Evolutionary conservation across 1,140 invertebrate species (phyloP).

Genomic region (Antheraea pernyi): DNA sequence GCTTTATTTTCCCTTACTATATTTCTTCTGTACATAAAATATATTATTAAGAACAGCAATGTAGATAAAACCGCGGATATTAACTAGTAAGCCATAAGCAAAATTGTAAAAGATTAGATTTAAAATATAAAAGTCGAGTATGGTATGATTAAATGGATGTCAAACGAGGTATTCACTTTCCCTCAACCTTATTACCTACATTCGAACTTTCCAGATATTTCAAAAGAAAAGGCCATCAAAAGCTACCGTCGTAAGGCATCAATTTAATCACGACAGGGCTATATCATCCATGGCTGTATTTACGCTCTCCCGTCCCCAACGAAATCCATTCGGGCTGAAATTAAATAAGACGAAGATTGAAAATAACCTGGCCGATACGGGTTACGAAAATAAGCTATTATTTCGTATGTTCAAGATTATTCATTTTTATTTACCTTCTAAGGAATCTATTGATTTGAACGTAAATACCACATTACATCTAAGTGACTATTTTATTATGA

Average conservation of each 20-base stretch:
- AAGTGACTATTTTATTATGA: too few species aligned
- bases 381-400: background rate
- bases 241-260: slow-evolving; percentile 20
- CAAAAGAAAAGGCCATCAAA: background rate
- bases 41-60: too few species aligned
- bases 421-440: background rate
- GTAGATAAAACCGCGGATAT: too few species aligned
- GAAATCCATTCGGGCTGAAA: slow-evolving; percentile 22
- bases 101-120: too few species aligned
- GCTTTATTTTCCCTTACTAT: too few species aligned
- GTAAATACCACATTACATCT: too few species aligned
- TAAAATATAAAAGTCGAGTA: background rate
- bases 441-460: background rate
- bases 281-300: slow-evolving; percentile 22
- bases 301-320: slow-evolving; percentile 10
- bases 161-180: background rate
- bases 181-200: background rate
- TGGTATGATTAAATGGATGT: background rate
- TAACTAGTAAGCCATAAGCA: too few species aligned
- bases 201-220: background rate
- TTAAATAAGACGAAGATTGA: slow-evolving; percentile 30
- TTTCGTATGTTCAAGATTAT: background rate
- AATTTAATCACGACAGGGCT: slow-evolving; percentile 24
- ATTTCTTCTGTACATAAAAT: too few species aligned
- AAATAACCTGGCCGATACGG: slow-evolving; percentile 24